These are phyloP conservation scores for Abrostola triplasia DNA, from an alignment of 2,888 invertebrate species.

Conservation along the genomic window DNA sequence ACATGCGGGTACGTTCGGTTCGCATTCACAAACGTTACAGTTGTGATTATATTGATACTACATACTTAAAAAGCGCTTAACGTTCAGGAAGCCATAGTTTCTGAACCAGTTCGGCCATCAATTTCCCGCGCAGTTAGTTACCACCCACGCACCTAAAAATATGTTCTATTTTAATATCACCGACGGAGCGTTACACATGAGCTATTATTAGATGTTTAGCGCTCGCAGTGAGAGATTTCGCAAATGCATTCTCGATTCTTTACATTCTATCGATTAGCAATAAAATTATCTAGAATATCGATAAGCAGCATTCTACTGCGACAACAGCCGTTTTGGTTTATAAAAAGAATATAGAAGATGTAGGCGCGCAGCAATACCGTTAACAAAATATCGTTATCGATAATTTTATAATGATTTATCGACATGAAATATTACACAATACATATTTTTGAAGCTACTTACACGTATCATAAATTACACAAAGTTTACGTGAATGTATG, in stretches of 20 bases:
- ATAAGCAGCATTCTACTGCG: no score
- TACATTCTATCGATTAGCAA: neutral
- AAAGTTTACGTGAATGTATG: neutral
- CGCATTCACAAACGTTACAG: no score
- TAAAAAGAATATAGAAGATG: no score
- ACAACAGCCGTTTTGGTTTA: no score
- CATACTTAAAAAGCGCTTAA: neutral
- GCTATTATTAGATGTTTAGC: neutral
- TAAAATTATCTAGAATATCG: no score
- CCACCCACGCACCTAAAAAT: slow-evolving; percentile 1
- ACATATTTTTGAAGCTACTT: slow-evolving; percentile 8
- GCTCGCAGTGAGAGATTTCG: neutral
- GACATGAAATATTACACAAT: slow-evolving; percentile 6
- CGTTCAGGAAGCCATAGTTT: neutral
- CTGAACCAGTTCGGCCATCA: neutral
- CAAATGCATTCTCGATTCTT: neutral
- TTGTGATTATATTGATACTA: no score
- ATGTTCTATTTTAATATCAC: slow-evolving; percentile 3
- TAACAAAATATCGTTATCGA: slow-evolving; percentile 8
- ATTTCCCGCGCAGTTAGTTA: neutral
- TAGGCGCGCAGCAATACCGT: no score
- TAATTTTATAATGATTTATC: slow-evolving; percentile 19
- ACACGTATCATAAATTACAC: slow-evolving; percentile 8
- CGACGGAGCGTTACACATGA: neutral
- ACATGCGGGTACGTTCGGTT: no score